These are phyloP conservation scores for Clarias magur DNA, from an alignment of 2,113 vertebrate genomes.

Conservation along the genomic window DNA sequence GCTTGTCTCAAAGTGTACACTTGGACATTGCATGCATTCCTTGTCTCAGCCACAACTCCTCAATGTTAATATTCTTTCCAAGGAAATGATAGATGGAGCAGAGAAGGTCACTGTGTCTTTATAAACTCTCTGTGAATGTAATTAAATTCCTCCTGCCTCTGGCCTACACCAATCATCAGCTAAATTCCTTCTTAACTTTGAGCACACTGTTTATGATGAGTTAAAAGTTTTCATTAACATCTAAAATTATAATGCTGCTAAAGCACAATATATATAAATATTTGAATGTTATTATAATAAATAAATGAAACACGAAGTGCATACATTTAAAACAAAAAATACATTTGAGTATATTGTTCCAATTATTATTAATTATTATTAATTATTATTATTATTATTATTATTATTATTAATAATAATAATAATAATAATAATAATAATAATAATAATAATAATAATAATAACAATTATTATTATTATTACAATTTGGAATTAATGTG, in stretches of 20 bases:
- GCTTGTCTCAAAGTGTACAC: neutral
- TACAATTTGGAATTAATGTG: neutral
- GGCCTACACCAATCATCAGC: neutral
- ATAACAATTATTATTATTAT: too few species aligned
- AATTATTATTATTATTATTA: too few species aligned
- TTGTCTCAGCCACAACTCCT: neutral
- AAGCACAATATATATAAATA: neutral
- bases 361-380: too few species aligned
- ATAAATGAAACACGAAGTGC: neutral
- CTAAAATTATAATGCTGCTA: neutral
- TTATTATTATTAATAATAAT: too few species aligned
- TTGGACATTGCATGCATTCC: neutral
- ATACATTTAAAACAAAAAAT: slow-evolving; percentile 12
- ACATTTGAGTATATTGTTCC: neutral
- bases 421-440: too few species aligned
- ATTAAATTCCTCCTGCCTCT: slow-evolving; percentile 32
- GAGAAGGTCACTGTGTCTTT: slow-evolving; percentile 1
- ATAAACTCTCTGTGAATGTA: slow-evolving; percentile 22
- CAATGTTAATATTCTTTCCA: neutral
- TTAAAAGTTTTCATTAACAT: neutral
- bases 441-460: too few species aligned
- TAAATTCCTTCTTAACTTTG: slow-evolving; percentile 8
- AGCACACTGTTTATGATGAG: neutral
- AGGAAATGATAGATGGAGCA: slow-evolving; percentile 14
- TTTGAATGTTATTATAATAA: neutral